Evolutionary conservation across 2,888 invertebrate genomes (phyloP).

Genomic region (Lithophane ornitopus): DNA sequence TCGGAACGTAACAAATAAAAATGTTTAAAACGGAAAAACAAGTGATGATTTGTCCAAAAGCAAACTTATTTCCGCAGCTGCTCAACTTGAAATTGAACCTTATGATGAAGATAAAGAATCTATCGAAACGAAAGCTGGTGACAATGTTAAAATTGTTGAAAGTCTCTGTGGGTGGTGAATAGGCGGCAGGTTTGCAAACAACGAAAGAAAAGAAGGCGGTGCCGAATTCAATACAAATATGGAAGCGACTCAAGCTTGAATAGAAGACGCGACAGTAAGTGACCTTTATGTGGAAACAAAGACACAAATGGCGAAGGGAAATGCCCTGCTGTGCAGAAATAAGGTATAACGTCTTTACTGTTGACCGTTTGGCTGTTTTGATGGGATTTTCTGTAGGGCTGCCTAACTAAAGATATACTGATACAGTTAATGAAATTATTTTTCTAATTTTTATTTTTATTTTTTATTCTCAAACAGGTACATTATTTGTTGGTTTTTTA

Average conservation of each 20-base stretch:
- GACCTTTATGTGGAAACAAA: constrained; percentile 84
- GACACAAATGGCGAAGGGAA: constrained; percentile 78
- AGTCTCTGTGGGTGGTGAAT: constrained; percentile 84
- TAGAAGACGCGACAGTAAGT: constrained; percentile 79
- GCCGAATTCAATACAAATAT: constrained; percentile 78
- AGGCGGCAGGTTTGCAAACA: constrained; percentile 89
- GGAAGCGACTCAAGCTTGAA: constrained; percentile 76
- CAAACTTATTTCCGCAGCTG: constrained; percentile 43
- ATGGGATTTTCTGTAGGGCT: constrained; percentile 76
- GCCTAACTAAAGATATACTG: constrained; percentile 53
- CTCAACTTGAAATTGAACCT: constrained; percentile 61
- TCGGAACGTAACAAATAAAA: constrained; percentile 81
- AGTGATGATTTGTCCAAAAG: constrained; percentile 76
- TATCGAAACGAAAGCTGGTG: not conserved
- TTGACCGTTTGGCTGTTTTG: constrained; percentile 79
- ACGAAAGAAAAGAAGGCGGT: constrained; percentile 80
- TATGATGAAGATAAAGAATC: constrained; percentile 26
- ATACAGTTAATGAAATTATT: not conserved
- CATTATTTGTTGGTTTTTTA: too few species aligned
- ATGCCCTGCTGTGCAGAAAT: constrained; percentile 82
- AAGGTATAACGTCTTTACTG: constrained; percentile 82
- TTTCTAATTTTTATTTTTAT: too few species aligned
- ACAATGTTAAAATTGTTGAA: constrained; percentile 61
- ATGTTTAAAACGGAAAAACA: constrained; percentile 76
- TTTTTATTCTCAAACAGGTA: too few species aligned